Evolutionary conservation across 2,888 invertebrate species (phyloP).

Genomic region (Melanchra persicariae): DNA sequence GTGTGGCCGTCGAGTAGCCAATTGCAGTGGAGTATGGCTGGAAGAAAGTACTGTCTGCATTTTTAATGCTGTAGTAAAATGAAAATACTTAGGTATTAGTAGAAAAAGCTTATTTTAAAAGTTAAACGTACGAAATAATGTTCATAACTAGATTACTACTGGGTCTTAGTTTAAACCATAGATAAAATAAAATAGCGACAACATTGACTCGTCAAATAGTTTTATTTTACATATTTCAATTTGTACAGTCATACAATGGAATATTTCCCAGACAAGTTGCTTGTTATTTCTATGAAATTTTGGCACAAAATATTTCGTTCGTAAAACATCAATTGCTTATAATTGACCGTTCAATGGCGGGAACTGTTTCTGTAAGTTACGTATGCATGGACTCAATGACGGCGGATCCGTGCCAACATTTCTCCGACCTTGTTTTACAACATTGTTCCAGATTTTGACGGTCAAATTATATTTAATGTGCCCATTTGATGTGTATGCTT

Average conservation of each 20-base stretch:
- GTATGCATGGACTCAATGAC: constrained; percentile 72
- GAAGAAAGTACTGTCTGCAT: constrained; percentile 71
- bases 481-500: constrained; percentile 51
- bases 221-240: constrained; percentile 11
- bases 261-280: constrained; percentile 47
- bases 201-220: no score
- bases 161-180: no score
- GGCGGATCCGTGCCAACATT: constrained; percentile 84
- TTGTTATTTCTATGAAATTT: constrained; percentile 65
- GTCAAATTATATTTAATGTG: constrained; percentile 85
- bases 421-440: constrained; percentile 84
- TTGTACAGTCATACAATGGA: constrained; percentile 22
- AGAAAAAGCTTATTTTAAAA: no score
- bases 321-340: constrained; percentile 74
- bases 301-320: constrained; percentile 64
- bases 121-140: no score
- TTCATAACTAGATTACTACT: no score
- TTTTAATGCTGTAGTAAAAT: no score
- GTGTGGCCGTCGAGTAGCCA: constrained; percentile 78
- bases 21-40: constrained; percentile 67
- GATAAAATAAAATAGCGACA: no score
- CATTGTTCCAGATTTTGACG: constrained; percentile 85
- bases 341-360: constrained; percentile 79
- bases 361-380: constrained; percentile 65
- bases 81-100: no score